A percentile compares a stretch with the other conserved stretches of the same genome.
Evolutionary conservation across 2,797 vertebrate species (phyloP).

Genomic region (Sebastolobus altivelis): DNA sequence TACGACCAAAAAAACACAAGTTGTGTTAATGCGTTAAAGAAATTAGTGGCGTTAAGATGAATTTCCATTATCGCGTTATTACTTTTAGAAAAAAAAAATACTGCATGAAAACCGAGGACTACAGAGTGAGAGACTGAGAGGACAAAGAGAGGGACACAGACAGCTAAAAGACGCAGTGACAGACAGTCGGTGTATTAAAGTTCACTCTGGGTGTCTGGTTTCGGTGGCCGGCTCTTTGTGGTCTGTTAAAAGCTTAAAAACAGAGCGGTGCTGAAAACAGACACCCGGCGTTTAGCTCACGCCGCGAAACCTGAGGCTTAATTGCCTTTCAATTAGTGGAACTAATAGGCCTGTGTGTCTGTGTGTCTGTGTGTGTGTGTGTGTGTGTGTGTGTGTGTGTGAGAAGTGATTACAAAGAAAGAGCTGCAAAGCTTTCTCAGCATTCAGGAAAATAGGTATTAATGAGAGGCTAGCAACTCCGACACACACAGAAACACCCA

Average conservation of each 20-base stretch:
- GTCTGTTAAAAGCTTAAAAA: constrained; percentile 81
- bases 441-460: constrained; percentile 68
- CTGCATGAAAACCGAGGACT: not conserved
- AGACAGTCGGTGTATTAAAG: constrained; percentile 44
- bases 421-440: constrained; percentile 66
- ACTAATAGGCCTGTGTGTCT: constrained; percentile 70
- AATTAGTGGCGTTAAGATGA: too few relatives aligned
- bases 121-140: not conserved
- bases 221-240: constrained; percentile 67
- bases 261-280: constrained; percentile 75
- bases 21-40: too few relatives aligned
- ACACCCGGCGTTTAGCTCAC: constrained; percentile 79
- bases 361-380: constrained; percentile 24
- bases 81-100: not conserved
- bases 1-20: too few relatives aligned
- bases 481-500: constrained; percentile 6
- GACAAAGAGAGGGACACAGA: not conserved
- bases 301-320: constrained; percentile 83
- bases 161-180: not conserved
- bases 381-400: not conserved
- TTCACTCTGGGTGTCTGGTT: constrained; percentile 62
- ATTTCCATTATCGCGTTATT: too few relatives aligned
- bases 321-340: constrained; percentile 86
- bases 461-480: constrained; percentile 58
- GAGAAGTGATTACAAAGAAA: constrained; percentile 56